phyloP scores from a whole-genome alignment of 2,888 invertebrate genomes.

The Thereva unica region DNA sequence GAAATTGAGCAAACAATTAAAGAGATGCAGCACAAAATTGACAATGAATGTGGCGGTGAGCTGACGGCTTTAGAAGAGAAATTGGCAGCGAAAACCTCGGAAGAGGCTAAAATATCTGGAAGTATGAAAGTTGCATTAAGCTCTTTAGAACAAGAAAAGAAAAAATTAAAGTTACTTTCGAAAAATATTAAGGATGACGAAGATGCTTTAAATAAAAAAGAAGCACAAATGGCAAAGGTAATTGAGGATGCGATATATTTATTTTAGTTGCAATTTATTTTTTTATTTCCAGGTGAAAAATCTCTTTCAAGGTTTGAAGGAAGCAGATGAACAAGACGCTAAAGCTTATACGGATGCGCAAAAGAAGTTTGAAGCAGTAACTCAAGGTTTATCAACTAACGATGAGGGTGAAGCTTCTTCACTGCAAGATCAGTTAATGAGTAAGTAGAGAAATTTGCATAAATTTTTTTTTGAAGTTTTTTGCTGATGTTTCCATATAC shows the following conservation, averaged over 20 bases:
- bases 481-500: no score
- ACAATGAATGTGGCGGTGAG: constrained; percentile 69
- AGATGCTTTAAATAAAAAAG: constrained; percentile 64
- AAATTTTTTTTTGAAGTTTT: not conserved
- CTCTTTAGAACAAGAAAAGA: constrained; percentile 69
- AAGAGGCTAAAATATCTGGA: constrained; percentile 69
- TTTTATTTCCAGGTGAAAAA: constrained; percentile 59
- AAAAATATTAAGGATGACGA: constrained; percentile 72
- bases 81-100: constrained; percentile 67
- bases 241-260: constrained; percentile 44
- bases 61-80: constrained; percentile 68
- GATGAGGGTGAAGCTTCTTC: constrained; percentile 81
- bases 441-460: constrained; percentile 55
- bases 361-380: constrained; percentile 80
- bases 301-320: constrained; percentile 70
- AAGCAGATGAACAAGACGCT: constrained; percentile 68
- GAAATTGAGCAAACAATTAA: constrained; percentile 64
- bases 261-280: not conserved
- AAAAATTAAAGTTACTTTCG: constrained; percentile 68
- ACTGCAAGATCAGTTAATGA: constrained; percentile 86
- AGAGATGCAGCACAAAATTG: constrained; percentile 67
- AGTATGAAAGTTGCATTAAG: constrained; percentile 68
- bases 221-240: constrained; percentile 63
- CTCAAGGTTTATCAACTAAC: constrained; percentile 78
- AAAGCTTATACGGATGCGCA: constrained; percentile 74